A percentile compares a stretch with the other conserved stretches of the same genome.
These are phyloP conservation scores for Drosophila sordidula DNA, from an alignment of 2,888 invertebrate genomes.

Conservation along the genomic window DNA sequence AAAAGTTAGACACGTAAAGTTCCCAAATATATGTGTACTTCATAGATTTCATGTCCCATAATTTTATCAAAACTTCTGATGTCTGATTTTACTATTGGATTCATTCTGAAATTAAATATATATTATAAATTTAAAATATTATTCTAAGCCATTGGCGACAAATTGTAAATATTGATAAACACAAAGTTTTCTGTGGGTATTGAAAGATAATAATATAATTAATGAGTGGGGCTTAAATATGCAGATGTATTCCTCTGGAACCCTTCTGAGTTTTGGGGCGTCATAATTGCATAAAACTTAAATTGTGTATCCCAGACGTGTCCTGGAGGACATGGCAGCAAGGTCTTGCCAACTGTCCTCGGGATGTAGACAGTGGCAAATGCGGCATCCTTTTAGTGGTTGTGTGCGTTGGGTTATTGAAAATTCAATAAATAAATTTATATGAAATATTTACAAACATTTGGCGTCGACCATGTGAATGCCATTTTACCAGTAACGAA, in stretches of 20 bases:
- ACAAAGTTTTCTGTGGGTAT: too few relatives aligned
- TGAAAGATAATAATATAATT: not conserved
- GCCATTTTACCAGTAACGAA: conserved; percentile 1
- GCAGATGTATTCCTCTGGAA: too few relatives aligned
- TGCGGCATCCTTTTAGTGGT: not conserved
- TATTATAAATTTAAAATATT: too few relatives aligned
- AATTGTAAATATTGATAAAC: not conserved
- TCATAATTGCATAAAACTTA: not conserved
- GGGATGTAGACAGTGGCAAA: conserved; percentile 1
- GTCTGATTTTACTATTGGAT: too few relatives aligned
- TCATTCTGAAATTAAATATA: too few relatives aligned
- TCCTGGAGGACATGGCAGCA: not conserved
- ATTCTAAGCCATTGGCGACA: too few relatives aligned
- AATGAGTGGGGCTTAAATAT: too few relatives aligned
- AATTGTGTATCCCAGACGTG: not conserved
- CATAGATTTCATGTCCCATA: too few relatives aligned
- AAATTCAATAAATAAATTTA: conserved; percentile 29
- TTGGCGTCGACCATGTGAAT: conserved; percentile 7
- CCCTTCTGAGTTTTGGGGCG: not conserved
- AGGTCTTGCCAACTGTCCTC: conserved; percentile 1
- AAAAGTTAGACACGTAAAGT: too few relatives aligned
- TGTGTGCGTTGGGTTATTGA: conserved; percentile 6
- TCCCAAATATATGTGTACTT: too few relatives aligned
- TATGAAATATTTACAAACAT: conserved; percentile 16
- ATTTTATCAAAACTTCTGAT: too few relatives aligned